A percentile compares a stretch with the other conserved stretches of the same genome.
phyloP scores from a whole-genome alignment of 2,888 invertebrate genomes.

The Microctonus brassicae region DNA sequence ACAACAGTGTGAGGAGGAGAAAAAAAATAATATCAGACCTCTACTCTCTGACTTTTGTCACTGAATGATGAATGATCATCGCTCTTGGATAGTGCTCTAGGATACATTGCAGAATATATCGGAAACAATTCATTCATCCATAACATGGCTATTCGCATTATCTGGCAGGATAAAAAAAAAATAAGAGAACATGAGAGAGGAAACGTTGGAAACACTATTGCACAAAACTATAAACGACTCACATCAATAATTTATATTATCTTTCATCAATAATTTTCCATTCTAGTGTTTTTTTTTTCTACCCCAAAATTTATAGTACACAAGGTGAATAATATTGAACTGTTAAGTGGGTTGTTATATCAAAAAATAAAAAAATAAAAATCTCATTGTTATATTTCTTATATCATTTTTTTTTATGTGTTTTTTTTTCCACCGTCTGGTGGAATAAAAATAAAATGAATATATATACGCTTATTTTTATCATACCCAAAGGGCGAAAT shows the following conservation, averaged over 20 bases:
- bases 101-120: slow-evolving; percentile 33
- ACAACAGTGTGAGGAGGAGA: slow-evolving; percentile 6
- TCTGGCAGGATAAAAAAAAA: not conserved
- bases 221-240: not conserved
- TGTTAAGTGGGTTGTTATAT: not conserved
- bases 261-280: not conserved
- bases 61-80: slow-evolving; percentile 52
- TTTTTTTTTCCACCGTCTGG: not conserved
- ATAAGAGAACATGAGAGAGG: not conserved
- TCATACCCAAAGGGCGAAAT: slow-evolving; percentile 17
- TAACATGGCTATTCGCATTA: slow-evolving; percentile 9
- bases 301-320: not conserved
- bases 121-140: slow-evolving; percentile 49
- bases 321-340: not conserved
- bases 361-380: not conserved
- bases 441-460: not conserved
- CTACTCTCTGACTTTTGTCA: slow-evolving; percentile 51
- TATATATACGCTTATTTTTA: not conserved
- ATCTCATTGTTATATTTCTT: not conserved
- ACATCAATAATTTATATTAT: not conserved
- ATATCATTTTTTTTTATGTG: too few species aligned
- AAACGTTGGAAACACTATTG: not conserved
- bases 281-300: not conserved
- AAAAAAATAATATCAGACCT: slow-evolving; percentile 42
- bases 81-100: not conserved